phyloP scores from a whole-genome alignment of 2,113 vertebrate genomes.

The Rallus limicola region DNA sequence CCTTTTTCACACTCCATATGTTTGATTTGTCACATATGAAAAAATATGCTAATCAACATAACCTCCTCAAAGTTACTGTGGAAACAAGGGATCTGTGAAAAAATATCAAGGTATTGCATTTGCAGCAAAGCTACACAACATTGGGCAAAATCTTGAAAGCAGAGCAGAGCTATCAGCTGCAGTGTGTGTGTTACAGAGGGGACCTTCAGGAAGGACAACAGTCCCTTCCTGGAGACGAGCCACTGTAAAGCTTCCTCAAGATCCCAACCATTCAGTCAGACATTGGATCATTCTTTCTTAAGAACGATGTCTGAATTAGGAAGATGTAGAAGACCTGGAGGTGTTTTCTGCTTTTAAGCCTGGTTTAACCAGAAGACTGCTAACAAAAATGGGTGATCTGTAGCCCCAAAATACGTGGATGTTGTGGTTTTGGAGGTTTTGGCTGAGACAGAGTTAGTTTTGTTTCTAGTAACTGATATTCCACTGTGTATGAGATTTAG shows the following conservation, averaged over 20 bases:
- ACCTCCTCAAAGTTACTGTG: constrained; percentile 3
- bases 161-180: not conserved
- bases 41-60: constrained; percentile 24
- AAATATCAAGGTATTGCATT: not conserved
- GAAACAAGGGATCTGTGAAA: not conserved
- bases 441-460: too few species aligned
- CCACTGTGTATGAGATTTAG: too few species aligned
- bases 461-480: too few species aligned
- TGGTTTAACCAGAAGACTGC: not conserved
- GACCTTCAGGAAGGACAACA: not conserved
- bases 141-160: not conserved
- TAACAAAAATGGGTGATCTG: not conserved
- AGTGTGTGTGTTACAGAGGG: not conserved
- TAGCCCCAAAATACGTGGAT: not conserved
- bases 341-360: not conserved
- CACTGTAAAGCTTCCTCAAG: not conserved
- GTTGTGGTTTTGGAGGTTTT: too few species aligned
- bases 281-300: not conserved
- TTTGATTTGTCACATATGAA: not conserved
- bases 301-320: not conserved
- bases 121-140: not conserved
- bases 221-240: not conserved
- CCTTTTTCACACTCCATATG: constrained; percentile 50
- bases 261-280: not conserved
- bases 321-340: not conserved